Evolutionary conservation across 2,113 vertebrate species (phyloP), one percentile per base, ranked within the genome.

Genomic region (Gulo gulo): DNA sequence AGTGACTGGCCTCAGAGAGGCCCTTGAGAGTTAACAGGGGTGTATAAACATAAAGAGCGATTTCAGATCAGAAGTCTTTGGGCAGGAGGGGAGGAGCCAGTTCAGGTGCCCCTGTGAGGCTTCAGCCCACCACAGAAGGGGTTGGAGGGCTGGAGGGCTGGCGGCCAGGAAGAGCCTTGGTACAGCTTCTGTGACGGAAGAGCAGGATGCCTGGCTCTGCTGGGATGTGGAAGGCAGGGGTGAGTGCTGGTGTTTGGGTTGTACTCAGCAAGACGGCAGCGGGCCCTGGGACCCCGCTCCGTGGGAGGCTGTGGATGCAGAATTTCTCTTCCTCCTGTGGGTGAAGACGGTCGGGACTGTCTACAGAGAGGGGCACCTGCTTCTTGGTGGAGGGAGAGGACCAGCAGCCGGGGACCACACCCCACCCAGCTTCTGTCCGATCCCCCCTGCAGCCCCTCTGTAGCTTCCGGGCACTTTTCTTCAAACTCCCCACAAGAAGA

Each of bases 381-480:
- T 74, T 39, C 81, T 6, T 23, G 6, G 61, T 11, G 59, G 10
- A 8, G 55, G 42, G n/a, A 31, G 13, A 63, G 63, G 71, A 7
- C 39, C 14, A 0, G 34, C 0, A 11, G 34, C 55, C 24, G 21
- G 45, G 63, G 52, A 18, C 26, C 1, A 1, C 1, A 2, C 4
- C 0, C 24, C 55, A 57, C 6, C 57, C 21, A 14, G 71, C 36
- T 14, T 24, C 74, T 31, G 14, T 26, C 57, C 2, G 20, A 36
- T 81, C 45, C 79, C 91, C 71, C 67, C 39, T 4, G 0, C 1
- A 8, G 45, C 4, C 0, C 9, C 21, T 24, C 85, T 21, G 18
- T 9, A 45, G 78, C 21, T 24, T 21, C 69, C 4, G 1, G 15
- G 31, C 0, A 0, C 36, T 52, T 57, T 50, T 39, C 67, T 91